phyloP scores from a whole-genome alignment of 2,888 invertebrate genomes.

The Habrosyne pyritoides region DNA sequence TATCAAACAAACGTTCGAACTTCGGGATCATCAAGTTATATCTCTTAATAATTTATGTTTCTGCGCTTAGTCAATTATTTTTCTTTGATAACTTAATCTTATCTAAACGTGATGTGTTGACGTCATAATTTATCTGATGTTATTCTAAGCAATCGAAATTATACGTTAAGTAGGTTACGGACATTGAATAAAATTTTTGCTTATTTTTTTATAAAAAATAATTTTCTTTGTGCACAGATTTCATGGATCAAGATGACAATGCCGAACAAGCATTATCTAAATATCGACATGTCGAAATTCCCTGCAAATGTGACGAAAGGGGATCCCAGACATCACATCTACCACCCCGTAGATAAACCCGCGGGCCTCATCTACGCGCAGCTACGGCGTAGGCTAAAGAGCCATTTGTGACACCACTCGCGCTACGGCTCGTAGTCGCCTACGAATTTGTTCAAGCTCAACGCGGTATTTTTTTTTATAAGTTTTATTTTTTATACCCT shows the following conservation, averaged over 20 bases:
- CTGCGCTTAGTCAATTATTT: not conserved
- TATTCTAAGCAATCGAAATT: not conserved
- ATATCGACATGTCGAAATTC: constrained; percentile 89
- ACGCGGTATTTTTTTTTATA: not conserved
- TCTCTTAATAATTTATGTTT: not conserved
- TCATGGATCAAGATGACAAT: constrained; percentile 88
- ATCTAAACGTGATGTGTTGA: not conserved
- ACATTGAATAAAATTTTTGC: no score
- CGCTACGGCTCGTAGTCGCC: constrained; percentile 57
- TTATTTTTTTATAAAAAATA: constrained; percentile 18
- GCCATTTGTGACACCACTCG: constrained; percentile 82
- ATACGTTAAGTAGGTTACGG: constrained; percentile 16
- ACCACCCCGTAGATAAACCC: constrained; percentile 90
- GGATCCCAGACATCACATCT: constrained; percentile 87
- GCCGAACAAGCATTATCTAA: constrained; percentile 92
- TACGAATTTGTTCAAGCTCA: constrained; percentile 1
- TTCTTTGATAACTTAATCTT: not conserved
- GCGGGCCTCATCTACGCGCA: constrained; percentile 90
- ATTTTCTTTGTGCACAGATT: constrained; percentile 75
- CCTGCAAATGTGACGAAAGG: constrained; percentile 85
- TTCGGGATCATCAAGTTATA: not conserved
- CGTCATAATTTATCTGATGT: not conserved
- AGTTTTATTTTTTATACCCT: not conserved
- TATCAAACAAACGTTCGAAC: constrained; percentile 13
- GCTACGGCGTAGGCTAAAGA: constrained; percentile 84